These are phyloP conservation scores for Falco peregrinus DNA, from an alignment of 2,797 vertebrate species.

Conservation along the genomic window DNA sequence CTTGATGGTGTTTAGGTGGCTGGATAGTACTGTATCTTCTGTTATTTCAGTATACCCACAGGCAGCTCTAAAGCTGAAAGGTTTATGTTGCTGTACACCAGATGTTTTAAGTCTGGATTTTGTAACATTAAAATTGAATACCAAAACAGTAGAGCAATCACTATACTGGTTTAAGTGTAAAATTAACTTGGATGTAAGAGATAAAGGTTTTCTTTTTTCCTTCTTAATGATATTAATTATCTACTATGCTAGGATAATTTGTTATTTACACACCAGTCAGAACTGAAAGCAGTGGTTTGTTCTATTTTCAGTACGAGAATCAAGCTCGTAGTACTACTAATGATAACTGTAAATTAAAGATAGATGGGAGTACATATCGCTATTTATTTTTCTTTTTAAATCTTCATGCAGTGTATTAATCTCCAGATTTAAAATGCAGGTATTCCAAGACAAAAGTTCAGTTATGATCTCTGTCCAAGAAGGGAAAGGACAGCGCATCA, in stretches of 20 bases:
- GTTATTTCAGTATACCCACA: background rate
- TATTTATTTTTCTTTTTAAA: no score
- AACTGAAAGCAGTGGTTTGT: background rate
- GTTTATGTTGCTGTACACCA: background rate
- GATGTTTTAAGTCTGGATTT: background rate
- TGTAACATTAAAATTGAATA: background rate
- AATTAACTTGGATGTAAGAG: background rate
- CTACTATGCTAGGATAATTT: background rate
- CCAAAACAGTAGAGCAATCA: background rate
- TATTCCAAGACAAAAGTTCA: background rate
- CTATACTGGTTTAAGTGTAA: background rate
- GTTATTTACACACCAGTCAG: background rate
- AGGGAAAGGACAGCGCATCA: background rate
- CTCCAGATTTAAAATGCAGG: background rate
- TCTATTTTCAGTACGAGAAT: slow-evolving; percentile 1
- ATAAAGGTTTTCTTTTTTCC: background rate
- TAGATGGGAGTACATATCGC: background rate
- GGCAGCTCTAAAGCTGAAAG: background rate
- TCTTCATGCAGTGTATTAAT: background rate
- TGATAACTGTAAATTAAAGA: background rate
- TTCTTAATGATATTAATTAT: background rate
- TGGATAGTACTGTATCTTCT: background rate
- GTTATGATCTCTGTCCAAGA: background rate
- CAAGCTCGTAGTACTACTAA: background rate
- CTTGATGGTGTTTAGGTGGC: background rate